phyloP scores from a whole-genome alignment of 2,888 invertebrate genomes.

The Trypoxylon attenuatum region DNA sequence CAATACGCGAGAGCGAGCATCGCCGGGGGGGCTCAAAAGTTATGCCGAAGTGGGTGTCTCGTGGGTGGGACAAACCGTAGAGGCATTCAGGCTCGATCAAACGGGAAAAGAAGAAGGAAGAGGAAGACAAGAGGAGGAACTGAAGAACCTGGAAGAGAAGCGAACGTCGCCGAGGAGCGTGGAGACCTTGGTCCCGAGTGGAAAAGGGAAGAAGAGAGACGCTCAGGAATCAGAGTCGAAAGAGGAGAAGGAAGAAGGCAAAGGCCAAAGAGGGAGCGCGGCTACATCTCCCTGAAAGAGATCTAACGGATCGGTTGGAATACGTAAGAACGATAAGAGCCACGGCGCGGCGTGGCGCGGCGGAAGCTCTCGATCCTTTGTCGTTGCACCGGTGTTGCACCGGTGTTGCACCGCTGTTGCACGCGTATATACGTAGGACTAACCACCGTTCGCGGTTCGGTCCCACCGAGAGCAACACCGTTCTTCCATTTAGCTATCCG shows the following conservation, averaged over 20 bases:
- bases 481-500: slow-evolving; percentile 72
- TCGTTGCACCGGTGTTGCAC: slow-evolving; percentile 47
- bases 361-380: slow-evolving; percentile 62
- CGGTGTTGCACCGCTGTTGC: slow-evolving; percentile 28
- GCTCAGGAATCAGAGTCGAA: neutral
- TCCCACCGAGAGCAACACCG: slow-evolving; percentile 62
- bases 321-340: slow-evolving; percentile 55
- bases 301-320: slow-evolving; percentile 55
- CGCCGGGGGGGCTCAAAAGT: slow-evolving; percentile 52
- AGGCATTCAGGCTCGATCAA: slow-evolving; percentile 44
- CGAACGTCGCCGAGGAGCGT: neutral
- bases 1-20: slow-evolving; percentile 42
- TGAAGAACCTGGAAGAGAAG: slow-evolving; percentile 2
- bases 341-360: too few relatives aligned
- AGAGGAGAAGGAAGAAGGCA: slow-evolving; percentile 33
- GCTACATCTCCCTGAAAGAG: slow-evolving; percentile 52
- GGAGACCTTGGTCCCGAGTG: neutral
- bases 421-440: slow-evolving; percentile 53
- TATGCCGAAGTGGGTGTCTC: slow-evolving; percentile 55
- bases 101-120: slow-evolving; percentile 13
- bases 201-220: neutral
- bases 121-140: slow-evolving; percentile 4
- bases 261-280: slow-evolving; percentile 50
- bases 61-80: slow-evolving; percentile 53
- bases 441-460: slow-evolving; percentile 54